These are phyloP conservation scores for Pyrocephalus nanus DNA, from an alignment of 2,797 vertebrate species.

Conservation along the genomic window DNA sequence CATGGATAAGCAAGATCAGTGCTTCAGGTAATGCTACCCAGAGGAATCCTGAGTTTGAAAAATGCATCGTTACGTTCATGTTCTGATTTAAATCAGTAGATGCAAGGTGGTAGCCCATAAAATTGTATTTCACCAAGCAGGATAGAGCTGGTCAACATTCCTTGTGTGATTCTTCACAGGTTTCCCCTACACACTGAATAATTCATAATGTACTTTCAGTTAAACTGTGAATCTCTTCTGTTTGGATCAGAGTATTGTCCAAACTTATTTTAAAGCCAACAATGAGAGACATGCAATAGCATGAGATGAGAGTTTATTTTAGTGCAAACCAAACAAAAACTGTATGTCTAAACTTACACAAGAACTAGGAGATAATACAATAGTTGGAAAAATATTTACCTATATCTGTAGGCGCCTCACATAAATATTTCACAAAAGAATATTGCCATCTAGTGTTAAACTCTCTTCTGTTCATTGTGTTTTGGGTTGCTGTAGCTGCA, in stretches of 20 bases:
- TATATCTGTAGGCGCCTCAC: background rate
- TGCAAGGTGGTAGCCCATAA: background rate
- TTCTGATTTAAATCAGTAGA: background rate
- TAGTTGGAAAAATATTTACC: background rate
- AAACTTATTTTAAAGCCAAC: background rate
- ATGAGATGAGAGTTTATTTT: background rate
- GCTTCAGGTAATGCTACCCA: background rate
- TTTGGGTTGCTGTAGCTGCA: background rate
- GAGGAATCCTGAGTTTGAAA: background rate
- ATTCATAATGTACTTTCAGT: background rate
- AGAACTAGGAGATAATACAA: background rate
- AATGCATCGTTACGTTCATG: background rate
- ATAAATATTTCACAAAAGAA: slow-evolving; percentile 1
- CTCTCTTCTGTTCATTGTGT: background rate
- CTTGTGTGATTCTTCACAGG: background rate
- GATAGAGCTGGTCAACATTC: background rate
- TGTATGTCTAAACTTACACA: background rate
- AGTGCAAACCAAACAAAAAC: background rate
- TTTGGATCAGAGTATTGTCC: background rate
- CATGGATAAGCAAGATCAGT: background rate
- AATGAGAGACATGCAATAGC: background rate
- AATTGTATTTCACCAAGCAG: background rate
- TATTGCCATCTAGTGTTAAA: slow-evolving; percentile 64
- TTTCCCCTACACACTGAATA: background rate
- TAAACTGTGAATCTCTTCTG: background rate